A percentile compares a stretch with the other conserved stretches of the same genome.
phyloP scores from a whole-genome alignment of 2,888 invertebrate species.

The Cerceris ruficornis region DNA sequence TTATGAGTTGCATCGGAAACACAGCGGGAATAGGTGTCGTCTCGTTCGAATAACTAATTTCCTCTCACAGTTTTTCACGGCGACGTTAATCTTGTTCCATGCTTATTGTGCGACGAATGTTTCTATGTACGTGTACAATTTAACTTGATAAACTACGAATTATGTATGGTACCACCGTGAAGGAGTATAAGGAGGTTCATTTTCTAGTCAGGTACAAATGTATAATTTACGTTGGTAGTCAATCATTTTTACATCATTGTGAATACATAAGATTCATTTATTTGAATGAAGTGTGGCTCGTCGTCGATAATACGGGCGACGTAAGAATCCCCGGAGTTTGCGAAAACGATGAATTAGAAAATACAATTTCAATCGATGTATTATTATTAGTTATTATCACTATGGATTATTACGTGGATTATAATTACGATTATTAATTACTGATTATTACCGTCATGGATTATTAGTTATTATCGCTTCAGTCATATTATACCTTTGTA shows the following conservation, averaged over 20 bases:
- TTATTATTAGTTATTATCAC: slow-evolving; percentile 45
- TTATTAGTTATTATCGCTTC: slow-evolving; percentile 69
- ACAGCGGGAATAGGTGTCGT: not conserved
- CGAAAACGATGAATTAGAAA: slow-evolving; percentile 39
- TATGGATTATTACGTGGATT: slow-evolving; percentile 57
- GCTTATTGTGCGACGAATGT: slow-evolving; percentile 74
- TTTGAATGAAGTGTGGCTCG: slow-evolving; percentile 10
- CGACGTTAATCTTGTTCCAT: slow-evolving; percentile 67
- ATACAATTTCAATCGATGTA: slow-evolving; percentile 52
- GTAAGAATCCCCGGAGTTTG: slow-evolving; percentile 21
- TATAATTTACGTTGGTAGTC: slow-evolving; percentile 54
- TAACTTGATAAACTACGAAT: slow-evolving; percentile 69
- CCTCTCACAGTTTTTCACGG: slow-evolving; percentile 7
- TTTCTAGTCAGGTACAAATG: slow-evolving; percentile 71
- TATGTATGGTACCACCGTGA: slow-evolving; percentile 59
- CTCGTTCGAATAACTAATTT: slow-evolving; percentile 6
- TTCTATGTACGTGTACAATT: slow-evolving; percentile 73
- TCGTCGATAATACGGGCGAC: slow-evolving; percentile 13
- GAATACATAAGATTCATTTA: slow-evolving; percentile 44
- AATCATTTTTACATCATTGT: slow-evolving; percentile 51
- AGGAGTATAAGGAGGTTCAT: slow-evolving; percentile 55
- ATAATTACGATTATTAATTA: slow-evolving; percentile 62
- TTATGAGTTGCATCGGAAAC: too few species aligned
- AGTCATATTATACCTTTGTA: slow-evolving; percentile 78
- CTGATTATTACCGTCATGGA: slow-evolving; percentile 58